These are phyloP conservation scores for Ivindomyrus marchei DNA, from an alignment of 2,113 vertebrate genomes.

Conservation along the genomic window DNA sequence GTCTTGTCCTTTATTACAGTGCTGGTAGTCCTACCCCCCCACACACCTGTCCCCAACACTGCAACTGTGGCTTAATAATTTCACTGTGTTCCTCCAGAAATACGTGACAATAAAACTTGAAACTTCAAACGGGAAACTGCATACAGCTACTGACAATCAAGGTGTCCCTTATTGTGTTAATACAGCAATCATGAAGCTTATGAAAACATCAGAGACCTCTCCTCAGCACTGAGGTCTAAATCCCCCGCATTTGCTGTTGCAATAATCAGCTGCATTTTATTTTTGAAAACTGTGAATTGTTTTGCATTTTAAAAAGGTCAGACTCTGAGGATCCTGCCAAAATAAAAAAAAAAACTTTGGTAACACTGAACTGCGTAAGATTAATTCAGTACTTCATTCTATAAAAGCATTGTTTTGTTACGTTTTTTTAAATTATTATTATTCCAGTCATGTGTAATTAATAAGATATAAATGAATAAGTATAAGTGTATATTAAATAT, in stretches of 20 bases:
- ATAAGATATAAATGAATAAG: neutral
- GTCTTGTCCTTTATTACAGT: neutral
- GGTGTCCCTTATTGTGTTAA: neutral
- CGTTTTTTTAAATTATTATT: neutral
- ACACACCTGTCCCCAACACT: neutral
- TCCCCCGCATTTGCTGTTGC: slow-evolving; percentile 13
- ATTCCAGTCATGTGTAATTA: neutral
- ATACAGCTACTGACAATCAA: neutral
- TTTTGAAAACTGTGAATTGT: slow-evolving; percentile 53
- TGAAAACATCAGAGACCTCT: neutral
- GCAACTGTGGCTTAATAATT: neutral
- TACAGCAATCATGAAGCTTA: neutral
- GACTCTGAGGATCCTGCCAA: slow-evolving; percentile 58
- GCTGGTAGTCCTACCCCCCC: neutral
- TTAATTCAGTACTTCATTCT: neutral
- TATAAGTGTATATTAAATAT: neutral
- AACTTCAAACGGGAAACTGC: neutral
- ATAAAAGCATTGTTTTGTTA: slow-evolving; percentile 1
- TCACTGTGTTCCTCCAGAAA: neutral
- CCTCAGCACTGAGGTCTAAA: slow-evolving; percentile 7
- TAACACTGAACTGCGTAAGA: neutral
- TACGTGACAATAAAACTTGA: neutral
- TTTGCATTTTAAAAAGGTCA: slow-evolving; percentile 71
- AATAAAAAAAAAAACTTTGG: slow-evolving; percentile 25
- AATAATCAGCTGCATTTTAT: slow-evolving; percentile 17